These are phyloP conservation scores for Drosophila kanapiae DNA, from an alignment of 1,140 invertebrate genomes.

Conservation along the genomic window DNA sequence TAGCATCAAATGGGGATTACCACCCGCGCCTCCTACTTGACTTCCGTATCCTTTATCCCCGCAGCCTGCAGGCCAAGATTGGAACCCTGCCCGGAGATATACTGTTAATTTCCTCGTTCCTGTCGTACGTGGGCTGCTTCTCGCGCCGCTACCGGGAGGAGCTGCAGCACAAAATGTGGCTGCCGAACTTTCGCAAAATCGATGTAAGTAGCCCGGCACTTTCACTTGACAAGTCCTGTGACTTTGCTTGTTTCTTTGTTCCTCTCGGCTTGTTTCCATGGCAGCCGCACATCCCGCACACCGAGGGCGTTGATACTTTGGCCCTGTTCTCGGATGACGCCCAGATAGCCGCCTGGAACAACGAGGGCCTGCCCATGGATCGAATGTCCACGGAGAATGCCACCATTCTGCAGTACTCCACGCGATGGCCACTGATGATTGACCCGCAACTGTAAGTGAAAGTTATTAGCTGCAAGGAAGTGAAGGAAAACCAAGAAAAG, in stretches of 20 bases:
- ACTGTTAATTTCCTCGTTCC: conserved; percentile 95
- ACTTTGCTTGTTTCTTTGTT: background rate
- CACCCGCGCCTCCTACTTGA: conserved; percentile 7
- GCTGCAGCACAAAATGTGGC: conserved; percentile 93
- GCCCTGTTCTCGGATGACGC: conserved; percentile 95
- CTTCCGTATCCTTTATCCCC: background rate
- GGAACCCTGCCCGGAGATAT: conserved; percentile 96
- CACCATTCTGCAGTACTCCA: conserved; percentile 95
- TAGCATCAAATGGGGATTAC: conserved; percentile 48
- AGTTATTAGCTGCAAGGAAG: background rate
- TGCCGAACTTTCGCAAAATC: conserved; percentile 83
- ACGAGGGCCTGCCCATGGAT: conserved; percentile 96
- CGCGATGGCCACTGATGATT: conserved; percentile 97
- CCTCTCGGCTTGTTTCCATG: conserved; percentile 18
- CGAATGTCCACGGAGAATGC: conserved; percentile 98
- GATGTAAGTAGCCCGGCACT: conserved; percentile 84
- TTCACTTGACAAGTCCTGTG: conserved; percentile 4
- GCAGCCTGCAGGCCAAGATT: conserved; percentile 87
- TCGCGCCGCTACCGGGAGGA: conserved; percentile 94
- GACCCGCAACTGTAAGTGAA: conserved; percentile 91
- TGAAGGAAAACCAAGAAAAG: background rate
- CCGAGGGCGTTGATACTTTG: conserved; percentile 92
- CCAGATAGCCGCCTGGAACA: conserved; percentile 96
- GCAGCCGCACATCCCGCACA: conserved; percentile 92
- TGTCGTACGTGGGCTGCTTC: conserved; percentile 98